phyloP scores from a whole-genome alignment of 2,797 vertebrate species.

The Loris lydekkerianus region DNA sequence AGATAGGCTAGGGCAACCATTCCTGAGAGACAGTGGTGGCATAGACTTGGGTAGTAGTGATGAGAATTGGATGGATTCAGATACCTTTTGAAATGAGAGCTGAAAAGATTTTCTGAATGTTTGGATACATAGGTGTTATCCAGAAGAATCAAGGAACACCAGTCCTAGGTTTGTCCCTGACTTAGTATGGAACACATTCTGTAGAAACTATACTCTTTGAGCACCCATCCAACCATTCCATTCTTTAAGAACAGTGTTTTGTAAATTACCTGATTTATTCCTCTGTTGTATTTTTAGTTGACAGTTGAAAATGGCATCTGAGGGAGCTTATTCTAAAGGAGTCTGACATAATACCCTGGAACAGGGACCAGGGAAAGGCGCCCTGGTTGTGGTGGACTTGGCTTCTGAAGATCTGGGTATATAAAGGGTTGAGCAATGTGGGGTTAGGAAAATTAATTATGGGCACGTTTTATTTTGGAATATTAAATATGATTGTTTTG shows the following conservation, averaged over 20 bases:
- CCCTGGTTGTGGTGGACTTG: slow-evolving; percentile 21
- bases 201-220: not conserved
- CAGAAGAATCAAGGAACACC: slow-evolving; percentile 30
- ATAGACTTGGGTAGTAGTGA: not conserved
- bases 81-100: slow-evolving; percentile 12
- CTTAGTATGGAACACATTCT: not conserved
- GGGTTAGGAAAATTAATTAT: slow-evolving; percentile 59
- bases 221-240: not conserved
- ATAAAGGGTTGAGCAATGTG: slow-evolving; percentile 45
- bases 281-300: not conserved
- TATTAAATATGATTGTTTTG: slow-evolving; percentile 57
- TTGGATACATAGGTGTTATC: not conserved
- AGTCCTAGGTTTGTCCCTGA: not conserved
- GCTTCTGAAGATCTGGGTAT: slow-evolving; percentile 48
- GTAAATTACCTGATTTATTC: not conserved
- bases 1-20: not conserved
- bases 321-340: not conserved
- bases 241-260: not conserved
- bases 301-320: slow-evolving; percentile 4
- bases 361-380: not conserved
- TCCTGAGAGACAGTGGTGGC: not conserved
- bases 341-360: not conserved
- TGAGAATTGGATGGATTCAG: slow-evolving; percentile 9
- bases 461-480: slow-evolving; percentile 58
- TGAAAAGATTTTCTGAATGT: not conserved